phyloP scores from a whole-genome alignment of 2,888 invertebrate genomes.

The Chloroclystis v-ata region DNA sequence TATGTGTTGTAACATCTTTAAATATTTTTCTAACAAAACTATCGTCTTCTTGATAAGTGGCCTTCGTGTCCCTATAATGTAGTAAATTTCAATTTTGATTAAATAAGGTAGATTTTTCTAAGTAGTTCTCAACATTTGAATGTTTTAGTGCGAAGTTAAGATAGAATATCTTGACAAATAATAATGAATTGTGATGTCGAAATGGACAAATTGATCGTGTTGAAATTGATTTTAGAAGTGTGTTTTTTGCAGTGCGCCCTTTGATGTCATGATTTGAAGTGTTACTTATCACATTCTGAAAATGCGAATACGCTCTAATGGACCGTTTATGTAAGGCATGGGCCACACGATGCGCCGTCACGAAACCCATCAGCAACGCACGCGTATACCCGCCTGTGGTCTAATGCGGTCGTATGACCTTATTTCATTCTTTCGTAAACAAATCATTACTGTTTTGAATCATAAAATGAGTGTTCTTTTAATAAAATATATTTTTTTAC shows the following conservation, averaged over 20 bases:
- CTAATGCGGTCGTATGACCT: slow-evolving; percentile 16
- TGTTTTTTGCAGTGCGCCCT: no score
- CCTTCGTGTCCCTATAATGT: slow-evolving; percentile 1
- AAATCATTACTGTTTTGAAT: slow-evolving; percentile 1
- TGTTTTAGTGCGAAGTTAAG: no score
- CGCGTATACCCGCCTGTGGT: slow-evolving; percentile 15
- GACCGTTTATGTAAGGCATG: slow-evolving; percentile 16
- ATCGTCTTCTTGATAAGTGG: slow-evolving; percentile 3
- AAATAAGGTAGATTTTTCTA: neutral
- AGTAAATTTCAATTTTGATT: neutral
- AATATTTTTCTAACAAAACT: no score
- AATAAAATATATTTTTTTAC: no score
- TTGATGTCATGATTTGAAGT: no score
- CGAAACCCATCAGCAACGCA: slow-evolving; percentile 22
- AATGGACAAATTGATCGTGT: no score
- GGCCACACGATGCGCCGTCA: slow-evolving; percentile 17
- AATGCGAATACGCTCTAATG: neutral
- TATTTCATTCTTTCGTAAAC: slow-evolving; percentile 15
- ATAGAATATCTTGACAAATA: no score
- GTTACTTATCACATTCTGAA: neutral
- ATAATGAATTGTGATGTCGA: no score
- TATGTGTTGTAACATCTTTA: no score
- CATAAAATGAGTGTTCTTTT: no score
- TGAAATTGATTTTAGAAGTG: no score
- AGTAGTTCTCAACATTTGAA: neutral